phyloP scores from a whole-genome alignment of 2,888 invertebrate species.

The Phaonia tiefii region DNA sequence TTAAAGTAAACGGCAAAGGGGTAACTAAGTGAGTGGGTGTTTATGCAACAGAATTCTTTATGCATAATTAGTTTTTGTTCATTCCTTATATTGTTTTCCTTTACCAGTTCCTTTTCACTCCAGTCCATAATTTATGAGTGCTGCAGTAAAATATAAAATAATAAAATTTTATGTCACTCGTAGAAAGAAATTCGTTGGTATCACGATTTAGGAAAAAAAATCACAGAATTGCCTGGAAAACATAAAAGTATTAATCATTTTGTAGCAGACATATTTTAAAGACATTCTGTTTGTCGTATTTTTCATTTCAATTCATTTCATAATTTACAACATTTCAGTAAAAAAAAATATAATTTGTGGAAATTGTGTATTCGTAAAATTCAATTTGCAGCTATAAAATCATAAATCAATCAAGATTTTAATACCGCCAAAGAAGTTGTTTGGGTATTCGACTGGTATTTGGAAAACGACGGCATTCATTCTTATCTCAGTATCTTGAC shows the following conservation, averaged over 20 bases:
- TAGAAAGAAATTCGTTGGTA: slow-evolving; percentile 22
- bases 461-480: too few species aligned
- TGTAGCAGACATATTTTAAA: slow-evolving; percentile 32
- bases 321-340: slow-evolving; percentile 40
- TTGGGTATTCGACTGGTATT: too few species aligned
- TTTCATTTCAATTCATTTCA: slow-evolving; percentile 1
- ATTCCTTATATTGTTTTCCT: slow-evolving; percentile 2
- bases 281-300: background rate
- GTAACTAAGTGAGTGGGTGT: slow-evolving; percentile 19
- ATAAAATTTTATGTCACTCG: slow-evolving; percentile 41
- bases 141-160: slow-evolving; percentile 58
- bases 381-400: slow-evolving; percentile 63
- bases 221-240: slow-evolving; percentile 17
- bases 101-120: background rate
- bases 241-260: slow-evolving; percentile 45
- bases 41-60: slow-evolving; percentile 51
- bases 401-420: slow-evolving; percentile 57
- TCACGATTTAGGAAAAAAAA: slow-evolving; percentile 47
- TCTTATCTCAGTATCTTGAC: too few species aligned
- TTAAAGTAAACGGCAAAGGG: background rate
- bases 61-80: slow-evolving; percentile 46
- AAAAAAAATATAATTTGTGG: too few species aligned
- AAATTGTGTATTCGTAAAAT: too few species aligned
- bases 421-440: too few species aligned
- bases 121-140: slow-evolving; percentile 54